Percentiles rank a stretch among this genome's conserved stretches.
Evolutionary conservation across 2,888 invertebrate genomes (phyloP).

Genomic region (Oligia latruncula): DNA sequence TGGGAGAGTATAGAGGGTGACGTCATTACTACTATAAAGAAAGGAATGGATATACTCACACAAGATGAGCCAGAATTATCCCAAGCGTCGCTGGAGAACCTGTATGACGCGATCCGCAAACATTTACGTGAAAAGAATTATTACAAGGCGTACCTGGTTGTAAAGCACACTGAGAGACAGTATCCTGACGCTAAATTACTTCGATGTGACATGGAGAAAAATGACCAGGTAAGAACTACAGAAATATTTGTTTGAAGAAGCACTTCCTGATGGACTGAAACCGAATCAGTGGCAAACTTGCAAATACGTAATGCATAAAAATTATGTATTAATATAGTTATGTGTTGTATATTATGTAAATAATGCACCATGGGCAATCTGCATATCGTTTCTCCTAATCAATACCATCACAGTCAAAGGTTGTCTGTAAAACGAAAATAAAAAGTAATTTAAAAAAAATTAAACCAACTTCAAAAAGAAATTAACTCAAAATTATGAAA

Average conservation of each 20-base stretch:
- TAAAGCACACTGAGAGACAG: conserved; percentile 86
- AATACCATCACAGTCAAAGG: not conserved
- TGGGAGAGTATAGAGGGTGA: conserved; percentile 90
- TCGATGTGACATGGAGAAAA: conserved; percentile 86
- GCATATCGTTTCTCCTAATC: not conserved
- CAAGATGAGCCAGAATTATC: conserved; percentile 87
- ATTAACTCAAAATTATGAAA: no score
- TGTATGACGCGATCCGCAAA: conserved; percentile 84
- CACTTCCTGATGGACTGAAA: not conserved
- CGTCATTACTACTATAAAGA: conserved; percentile 86
- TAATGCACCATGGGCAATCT: no score
- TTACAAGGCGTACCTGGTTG: conserved; percentile 87
- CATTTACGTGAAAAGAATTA: conserved; percentile 87
- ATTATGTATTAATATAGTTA: not conserved
- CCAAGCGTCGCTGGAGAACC: conserved; percentile 84
- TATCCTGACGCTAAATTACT: conserved; percentile 86
- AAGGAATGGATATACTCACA: conserved; percentile 84
- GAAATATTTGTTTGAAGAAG: not conserved
- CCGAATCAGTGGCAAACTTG: not conserved
- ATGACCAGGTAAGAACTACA: conserved; percentile 82
- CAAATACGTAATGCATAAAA: conserved; percentile 1
- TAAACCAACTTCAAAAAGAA: no score
- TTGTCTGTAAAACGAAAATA: not conserved
- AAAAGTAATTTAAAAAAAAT: no score
- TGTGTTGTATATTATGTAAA: not conserved